phyloP scores from a whole-genome alignment of 2,113 vertebrate species.

The Gobiocypris rarus region DNA sequence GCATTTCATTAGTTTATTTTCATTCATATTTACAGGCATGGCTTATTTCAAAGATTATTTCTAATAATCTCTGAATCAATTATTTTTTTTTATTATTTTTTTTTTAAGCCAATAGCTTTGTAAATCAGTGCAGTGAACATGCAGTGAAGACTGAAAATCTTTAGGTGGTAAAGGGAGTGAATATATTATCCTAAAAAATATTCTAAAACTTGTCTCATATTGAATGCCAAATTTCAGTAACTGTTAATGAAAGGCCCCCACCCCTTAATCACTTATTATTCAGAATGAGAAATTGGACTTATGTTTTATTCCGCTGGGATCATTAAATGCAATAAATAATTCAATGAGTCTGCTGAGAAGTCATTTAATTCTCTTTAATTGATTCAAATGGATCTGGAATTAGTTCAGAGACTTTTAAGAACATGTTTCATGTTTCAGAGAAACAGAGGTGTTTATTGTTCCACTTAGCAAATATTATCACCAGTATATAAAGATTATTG shows the following conservation, averaged over 20 bases:
- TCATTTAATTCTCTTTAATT: conserved; percentile 63
- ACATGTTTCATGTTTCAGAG: conserved; percentile 19
- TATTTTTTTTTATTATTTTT: no score
- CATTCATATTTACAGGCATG: background rate
- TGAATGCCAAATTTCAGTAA: conserved; percentile 19
- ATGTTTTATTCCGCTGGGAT: conserved; percentile 64
- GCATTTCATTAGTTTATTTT: background rate
- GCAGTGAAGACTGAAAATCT: background rate
- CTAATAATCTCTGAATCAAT: background rate
- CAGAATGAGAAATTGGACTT: conserved; percentile 62
- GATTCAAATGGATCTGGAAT: conserved; percentile 61
- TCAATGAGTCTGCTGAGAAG: conserved; percentile 61
- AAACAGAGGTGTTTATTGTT: conserved; percentile 29
- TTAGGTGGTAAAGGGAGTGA: background rate
- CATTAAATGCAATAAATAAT: conserved; percentile 67
- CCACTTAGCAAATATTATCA: background rate
- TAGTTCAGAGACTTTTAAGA: conserved; percentile 49
- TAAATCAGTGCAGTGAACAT: no score
- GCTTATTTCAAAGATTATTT: background rate
- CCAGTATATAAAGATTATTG: background rate
- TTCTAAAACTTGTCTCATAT: conserved; percentile 30
- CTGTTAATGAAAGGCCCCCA: conserved; percentile 49
- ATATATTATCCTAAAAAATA: conserved; percentile 14
- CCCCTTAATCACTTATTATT: conserved; percentile 57
- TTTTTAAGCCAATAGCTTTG: background rate